phyloP scores from a whole-genome alignment of 2,797 vertebrate genomes.

The Ceryle rudis region DNA sequence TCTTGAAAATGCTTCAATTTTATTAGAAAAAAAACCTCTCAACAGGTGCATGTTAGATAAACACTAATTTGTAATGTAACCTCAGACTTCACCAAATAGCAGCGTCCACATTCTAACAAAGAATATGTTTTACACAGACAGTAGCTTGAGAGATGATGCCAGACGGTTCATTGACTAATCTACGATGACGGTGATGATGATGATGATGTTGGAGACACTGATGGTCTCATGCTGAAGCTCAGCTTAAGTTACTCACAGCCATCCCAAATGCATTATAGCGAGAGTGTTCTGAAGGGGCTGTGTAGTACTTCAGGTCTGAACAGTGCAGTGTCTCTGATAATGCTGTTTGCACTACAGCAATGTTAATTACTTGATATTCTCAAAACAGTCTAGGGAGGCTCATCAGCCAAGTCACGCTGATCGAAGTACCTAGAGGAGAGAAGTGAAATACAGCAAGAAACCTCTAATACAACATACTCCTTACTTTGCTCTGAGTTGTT shows the following conservation, averaged over 20 bases:
- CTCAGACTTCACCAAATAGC: background rate
- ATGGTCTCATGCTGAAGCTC: background rate
- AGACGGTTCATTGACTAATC: background rate
- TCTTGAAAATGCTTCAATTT: background rate
- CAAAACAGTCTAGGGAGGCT: constrained; percentile 72
- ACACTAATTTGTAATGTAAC: background rate
- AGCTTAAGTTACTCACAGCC: background rate
- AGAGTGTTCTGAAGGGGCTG: background rate
- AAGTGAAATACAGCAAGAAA: background rate
- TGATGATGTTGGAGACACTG: background rate
- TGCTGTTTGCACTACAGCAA: background rate
- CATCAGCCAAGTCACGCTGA: constrained; percentile 86
- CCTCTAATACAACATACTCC: background rate
- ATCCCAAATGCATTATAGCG: background rate
- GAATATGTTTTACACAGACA: background rate
- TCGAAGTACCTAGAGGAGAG: constrained; percentile 83
- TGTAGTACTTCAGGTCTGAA: background rate
- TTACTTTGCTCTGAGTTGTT: background rate
- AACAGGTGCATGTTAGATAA: background rate
- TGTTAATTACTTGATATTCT: background rate
- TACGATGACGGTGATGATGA: background rate
- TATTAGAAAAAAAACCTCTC: constrained; percentile 25
- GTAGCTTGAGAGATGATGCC: background rate
- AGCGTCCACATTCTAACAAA: background rate
- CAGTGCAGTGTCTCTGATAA: background rate